Base-by-base conservation (phyloP, 1,140 invertebrate species). In the Lepidurus couesii region DNA sequence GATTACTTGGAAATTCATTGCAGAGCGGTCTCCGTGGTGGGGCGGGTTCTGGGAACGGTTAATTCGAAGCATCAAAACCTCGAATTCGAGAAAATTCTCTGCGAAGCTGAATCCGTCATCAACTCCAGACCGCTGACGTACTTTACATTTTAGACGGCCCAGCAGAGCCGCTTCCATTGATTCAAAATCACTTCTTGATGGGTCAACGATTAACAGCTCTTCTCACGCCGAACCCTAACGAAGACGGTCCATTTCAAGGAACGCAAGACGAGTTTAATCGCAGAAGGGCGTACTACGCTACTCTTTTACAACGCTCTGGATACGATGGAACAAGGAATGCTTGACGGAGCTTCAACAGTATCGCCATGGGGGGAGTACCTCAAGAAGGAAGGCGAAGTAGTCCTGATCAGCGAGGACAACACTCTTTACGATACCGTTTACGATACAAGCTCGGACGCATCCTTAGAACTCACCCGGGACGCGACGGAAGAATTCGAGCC, bases 31-130 rank as follows among this genome's bases (percentile, higher is more conserved):
- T 7, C 81, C 85, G 16, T 87, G 86, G 85, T 85, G 84, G 82
- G 85, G 86, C 42, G 86, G 86, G 26, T 84, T 82, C 16, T 85
- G 82, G 80, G 83, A 87, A 78, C 74, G 86, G 8, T 44, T 88
- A n/a, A 81, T 87, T 11, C 75, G 83, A 0, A 42, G 86, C 8
- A 75, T 84, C 8, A 86, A 86, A 79, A 76, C 79, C 24, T n/a
- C 76, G 83, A 84, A 65, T 76, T 86, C 44, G 26, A 75, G 26
- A 86, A 84, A 0, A 43, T 84, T 6, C 47, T 85, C 1, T 82
- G 81, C 77, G 83, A 85, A 73, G 81, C 77, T 73, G 83, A 85
- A 78, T 79, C 79, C 0, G 76, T 82, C 7, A 81, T 86, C 7
- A 85, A 86, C 80, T 78, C 79, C 10, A 79, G 84, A 73, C 84